Evolutionary conservation across 2,888 invertebrate species (phyloP), one percentile per base, ranked within the genome.

Genomic region (Drosophila nr. fundita): DNA sequence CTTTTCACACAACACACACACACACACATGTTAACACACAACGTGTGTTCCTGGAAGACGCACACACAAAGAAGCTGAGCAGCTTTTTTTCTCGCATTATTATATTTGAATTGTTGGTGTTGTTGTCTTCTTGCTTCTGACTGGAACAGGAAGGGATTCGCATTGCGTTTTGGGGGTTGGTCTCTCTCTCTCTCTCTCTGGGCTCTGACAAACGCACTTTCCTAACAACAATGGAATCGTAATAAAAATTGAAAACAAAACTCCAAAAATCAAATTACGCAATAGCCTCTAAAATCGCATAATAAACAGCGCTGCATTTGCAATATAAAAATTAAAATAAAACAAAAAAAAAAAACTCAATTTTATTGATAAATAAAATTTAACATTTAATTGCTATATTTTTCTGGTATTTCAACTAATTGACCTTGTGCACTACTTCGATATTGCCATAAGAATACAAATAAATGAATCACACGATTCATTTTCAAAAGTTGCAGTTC

Each of bases 371-470:
- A 32, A 52, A 65, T 38, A 49, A 69, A 78, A 73, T 68, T 50
- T 64, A 63, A 75, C 70, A 59, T 72, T 72, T 71, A 82, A 72
- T 78, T 81, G 78, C 69, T 80, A 67, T 81, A 75, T 87, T 69
- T 82, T 82, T 79, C 78, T 83, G 82, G 76, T 82, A 83, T 83
- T 87, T 87, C 78, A 73, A 83, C 87, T 83, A 83, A 87, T 89
- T 89, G 89, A 87, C 87, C 87, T 87, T 87, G 87, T 75, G 75
- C 83, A 87, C 85, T 89, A 89, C 84, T 89, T 83, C 52, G 81
- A 75, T 77, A 76, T 70, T 53, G 67, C 77, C 77, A 68, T 60
- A 68, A 13, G 27, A 21, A 50, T n/a, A 11, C 4, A 53, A 21
- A 52, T 15, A 21, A 32, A 68, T 82, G 53, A 68, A 81, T 78